Conservation (phyloP, 2,888 invertebrate genomes). For the Piscicola geometra region DNA sequence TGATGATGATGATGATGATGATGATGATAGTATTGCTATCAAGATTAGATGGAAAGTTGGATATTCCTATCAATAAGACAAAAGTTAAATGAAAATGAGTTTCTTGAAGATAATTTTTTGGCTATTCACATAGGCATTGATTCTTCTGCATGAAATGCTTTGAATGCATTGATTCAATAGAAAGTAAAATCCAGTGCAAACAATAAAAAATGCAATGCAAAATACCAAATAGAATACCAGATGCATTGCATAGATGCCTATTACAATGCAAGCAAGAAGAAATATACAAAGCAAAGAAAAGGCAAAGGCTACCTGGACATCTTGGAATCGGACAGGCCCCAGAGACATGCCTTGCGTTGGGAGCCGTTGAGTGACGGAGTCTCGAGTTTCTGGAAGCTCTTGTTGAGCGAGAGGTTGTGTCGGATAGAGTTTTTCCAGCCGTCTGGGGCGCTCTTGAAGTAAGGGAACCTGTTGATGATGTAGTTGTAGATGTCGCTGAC, state of each 20-base stretch:
- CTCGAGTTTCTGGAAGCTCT: constrained; percentile 96
- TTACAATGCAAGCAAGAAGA: too few species aligned
- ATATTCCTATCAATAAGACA: too few species aligned
- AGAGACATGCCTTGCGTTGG: constrained; percentile 67
- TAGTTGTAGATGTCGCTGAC: constrained; percentile 98
- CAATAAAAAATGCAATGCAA: background rate
- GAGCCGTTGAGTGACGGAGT: constrained; percentile 68
- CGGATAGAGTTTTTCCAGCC: constrained; percentile 83
- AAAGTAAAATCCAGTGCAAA: background rate
- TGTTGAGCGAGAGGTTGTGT: constrained; percentile 92
- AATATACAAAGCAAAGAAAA: too few species aligned
- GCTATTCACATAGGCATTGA: too few species aligned
- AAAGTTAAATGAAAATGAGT: too few species aligned
- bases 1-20: too few species aligned
- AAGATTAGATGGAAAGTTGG: too few species aligned
- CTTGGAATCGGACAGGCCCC: constrained; percentile 94
- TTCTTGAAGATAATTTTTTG: too few species aligned
- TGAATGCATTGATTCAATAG: background rate
- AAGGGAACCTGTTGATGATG: constrained; percentile 98
- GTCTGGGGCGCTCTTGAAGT: constrained; percentile 93
- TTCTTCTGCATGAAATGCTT: too few species aligned
- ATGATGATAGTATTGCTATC: too few species aligned
- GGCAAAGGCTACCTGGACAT: constrained; percentile 83
- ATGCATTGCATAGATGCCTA: too few species aligned
- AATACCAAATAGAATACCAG: too few species aligned